Evolutionary conservation across 2,888 invertebrate genomes (phyloP).

Genomic region (Brenthis hecate): DNA sequence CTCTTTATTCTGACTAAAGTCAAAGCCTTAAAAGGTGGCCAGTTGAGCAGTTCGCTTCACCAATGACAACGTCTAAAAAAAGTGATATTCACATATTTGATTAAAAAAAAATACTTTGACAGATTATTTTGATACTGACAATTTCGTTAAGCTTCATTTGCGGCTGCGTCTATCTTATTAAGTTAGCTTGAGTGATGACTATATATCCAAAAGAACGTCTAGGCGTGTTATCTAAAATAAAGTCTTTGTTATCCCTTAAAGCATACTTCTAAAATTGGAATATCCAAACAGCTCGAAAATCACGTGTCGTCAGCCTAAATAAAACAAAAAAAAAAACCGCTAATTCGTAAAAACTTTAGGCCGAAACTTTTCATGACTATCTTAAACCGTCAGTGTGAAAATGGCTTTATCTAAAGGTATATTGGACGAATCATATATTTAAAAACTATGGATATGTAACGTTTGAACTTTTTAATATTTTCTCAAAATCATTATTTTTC

Average conservation of each 20-base stretch:
- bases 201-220: slow-evolving; percentile 35
- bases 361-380: slow-evolving; percentile 24
- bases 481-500: no score
- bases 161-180: no score
- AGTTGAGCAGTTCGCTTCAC: no score
- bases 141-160: no score
- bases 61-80: no score
- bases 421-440: slow-evolving; percentile 10
- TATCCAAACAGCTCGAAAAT: slow-evolving; percentile 35
- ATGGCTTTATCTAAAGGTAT: slow-evolving; percentile 8
- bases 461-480: slow-evolving; percentile 12
- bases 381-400: slow-evolving; percentile 16
- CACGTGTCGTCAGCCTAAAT: slow-evolving; percentile 16
- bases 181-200: no score
- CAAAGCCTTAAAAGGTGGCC: no score
- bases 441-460: slow-evolving; percentile 19
- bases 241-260: slow-evolving; percentile 39
- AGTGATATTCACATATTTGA: no score
- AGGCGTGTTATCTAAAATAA: slow-evolving; percentile 40
- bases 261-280: slow-evolving; percentile 32
- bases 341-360: slow-evolving; percentile 26
- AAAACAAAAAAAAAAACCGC: neutral
- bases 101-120: no score
- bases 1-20: no score
- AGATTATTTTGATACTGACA: no score